Evolutionary conservation across 2,113 vertebrate species (phyloP).

Genomic region (Chlorodrepanis virens): DNA sequence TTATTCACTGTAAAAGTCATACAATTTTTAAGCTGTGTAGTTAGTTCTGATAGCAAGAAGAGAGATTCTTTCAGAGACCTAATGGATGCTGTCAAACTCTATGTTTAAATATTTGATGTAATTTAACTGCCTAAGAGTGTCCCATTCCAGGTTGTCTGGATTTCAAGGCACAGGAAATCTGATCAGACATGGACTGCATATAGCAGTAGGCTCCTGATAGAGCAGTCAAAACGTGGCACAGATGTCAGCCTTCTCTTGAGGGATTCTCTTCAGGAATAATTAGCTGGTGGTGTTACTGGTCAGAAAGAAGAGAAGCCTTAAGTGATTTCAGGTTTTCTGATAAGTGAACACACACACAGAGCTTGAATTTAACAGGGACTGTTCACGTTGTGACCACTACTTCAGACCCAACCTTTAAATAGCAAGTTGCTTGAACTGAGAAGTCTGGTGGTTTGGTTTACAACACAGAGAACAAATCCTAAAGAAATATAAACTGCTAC

Average conservation of each 20-base stretch:
- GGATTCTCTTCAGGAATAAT: not conserved
- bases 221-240: not conserved
- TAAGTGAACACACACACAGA: not conserved
- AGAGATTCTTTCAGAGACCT: not conserved
- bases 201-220: not conserved
- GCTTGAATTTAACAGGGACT: not conserved
- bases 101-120: constrained; percentile 21
- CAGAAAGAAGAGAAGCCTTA: not conserved
- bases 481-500: not conserved
- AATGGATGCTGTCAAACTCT: not conserved
- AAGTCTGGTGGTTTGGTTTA: not conserved
- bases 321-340: not conserved
- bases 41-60: not conserved
- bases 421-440: not conserved
- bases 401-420: not conserved
- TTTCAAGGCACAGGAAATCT: not conserved
- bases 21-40: not conserved
- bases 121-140: not conserved
- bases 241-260: not conserved
- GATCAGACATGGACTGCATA: not conserved
- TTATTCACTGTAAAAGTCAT: not conserved
- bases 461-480: not conserved
- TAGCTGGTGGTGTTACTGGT: not conserved
- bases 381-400: not conserved
- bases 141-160: not conserved